phyloP scores from a whole-genome alignment of 2,888 invertebrate genomes.

The Anthrax anthrax region DNA sequence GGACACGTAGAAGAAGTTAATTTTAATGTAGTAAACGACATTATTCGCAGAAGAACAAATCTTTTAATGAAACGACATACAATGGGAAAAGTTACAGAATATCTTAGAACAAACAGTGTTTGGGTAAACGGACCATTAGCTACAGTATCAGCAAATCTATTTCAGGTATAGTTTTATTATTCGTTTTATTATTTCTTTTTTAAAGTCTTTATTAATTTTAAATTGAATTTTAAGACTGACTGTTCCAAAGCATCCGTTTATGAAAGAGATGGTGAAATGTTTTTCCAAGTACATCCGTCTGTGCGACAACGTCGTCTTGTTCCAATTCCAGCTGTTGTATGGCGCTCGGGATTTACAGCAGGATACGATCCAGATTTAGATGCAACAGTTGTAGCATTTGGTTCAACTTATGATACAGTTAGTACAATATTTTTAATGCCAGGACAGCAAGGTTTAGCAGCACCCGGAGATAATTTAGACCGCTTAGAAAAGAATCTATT shows the following conservation, averaged over 20 bases:
- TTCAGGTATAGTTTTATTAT: slow-evolving; percentile 42
- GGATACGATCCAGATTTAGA: slow-evolving; percentile 75
- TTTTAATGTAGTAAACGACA: slow-evolving; percentile 67
- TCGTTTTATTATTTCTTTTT: not conserved
- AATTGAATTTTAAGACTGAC: slow-evolving; percentile 21
- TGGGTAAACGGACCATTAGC: slow-evolving; percentile 62
- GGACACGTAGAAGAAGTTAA: slow-evolving; percentile 76
- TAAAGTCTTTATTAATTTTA: not conserved
- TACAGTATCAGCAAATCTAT: slow-evolving; percentile 68
- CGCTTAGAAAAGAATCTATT: slow-evolving; percentile 56
- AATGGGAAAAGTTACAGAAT: slow-evolving; percentile 61
- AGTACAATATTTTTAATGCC: slow-evolving; percentile 74
- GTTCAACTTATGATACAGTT: slow-evolving; percentile 51
- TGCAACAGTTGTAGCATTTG: slow-evolving; percentile 68
- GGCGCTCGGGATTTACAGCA: slow-evolving; percentile 59
- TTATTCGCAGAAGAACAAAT: slow-evolving; percentile 68
- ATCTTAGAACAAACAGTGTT: slow-evolving; percentile 56
- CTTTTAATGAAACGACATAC: slow-evolving; percentile 64
- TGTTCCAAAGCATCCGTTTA: slow-evolving; percentile 58
- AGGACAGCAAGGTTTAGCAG: slow-evolving; percentile 68
- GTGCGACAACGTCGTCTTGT: slow-evolving; percentile 65
- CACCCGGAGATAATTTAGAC: slow-evolving; percentile 64
- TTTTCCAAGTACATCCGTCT: slow-evolving; percentile 69
- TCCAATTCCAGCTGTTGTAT: slow-evolving; percentile 71
- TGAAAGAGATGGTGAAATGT: slow-evolving; percentile 72